Conservation (phyloP, 1,140 invertebrate genomes). For the Ooceraea biroi region DNA sequence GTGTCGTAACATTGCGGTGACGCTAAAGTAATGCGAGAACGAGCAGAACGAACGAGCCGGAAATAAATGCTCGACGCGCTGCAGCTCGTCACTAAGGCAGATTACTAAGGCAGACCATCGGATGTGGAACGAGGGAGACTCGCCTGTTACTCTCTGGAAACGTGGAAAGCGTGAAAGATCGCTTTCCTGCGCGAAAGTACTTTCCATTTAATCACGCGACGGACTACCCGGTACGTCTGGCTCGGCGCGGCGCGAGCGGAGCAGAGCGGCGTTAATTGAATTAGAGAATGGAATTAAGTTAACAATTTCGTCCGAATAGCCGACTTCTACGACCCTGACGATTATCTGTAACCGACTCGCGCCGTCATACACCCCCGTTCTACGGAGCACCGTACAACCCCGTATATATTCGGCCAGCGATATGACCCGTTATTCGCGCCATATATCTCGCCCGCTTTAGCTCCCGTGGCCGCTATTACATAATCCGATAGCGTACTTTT, state of each 20-base stretch:
- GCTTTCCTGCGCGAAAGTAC: conserved; percentile 71
- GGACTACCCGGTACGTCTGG: conserved; percentile 37
- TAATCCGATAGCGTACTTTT: conserved; percentile 53
- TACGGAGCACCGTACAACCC: no score
- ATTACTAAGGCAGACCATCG: conserved; percentile 56
- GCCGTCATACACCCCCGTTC: conserved; percentile 2
- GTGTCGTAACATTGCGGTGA: conserved; percentile 40
- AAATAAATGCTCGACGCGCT: conserved; percentile 68
- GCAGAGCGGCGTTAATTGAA: conserved; percentile 59
- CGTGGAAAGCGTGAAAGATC: conserved; percentile 75
- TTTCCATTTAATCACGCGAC: conserved; percentile 74
- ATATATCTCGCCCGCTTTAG: conserved; percentile 7
- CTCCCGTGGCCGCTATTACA: conserved; percentile 9
- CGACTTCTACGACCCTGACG: conserved; percentile 2
- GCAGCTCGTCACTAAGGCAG: conserved; percentile 58
- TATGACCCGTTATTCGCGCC: neutral
- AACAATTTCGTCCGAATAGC: conserved; percentile 54
- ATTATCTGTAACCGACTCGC: conserved; percentile 38
- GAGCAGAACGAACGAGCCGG: conserved; percentile 62
- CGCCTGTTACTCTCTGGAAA: conserved; percentile 58
- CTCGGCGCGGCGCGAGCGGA: neutral
- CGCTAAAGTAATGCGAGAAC: conserved; percentile 57
- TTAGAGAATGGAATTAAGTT: conserved; percentile 68
- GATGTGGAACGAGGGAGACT: conserved; percentile 30
- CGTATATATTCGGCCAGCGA: neutral